These are phyloP conservation scores for Galeopterus variegatus DNA, from an alignment of 2,113 vertebrate genomes.

Conservation along the genomic window DNA sequence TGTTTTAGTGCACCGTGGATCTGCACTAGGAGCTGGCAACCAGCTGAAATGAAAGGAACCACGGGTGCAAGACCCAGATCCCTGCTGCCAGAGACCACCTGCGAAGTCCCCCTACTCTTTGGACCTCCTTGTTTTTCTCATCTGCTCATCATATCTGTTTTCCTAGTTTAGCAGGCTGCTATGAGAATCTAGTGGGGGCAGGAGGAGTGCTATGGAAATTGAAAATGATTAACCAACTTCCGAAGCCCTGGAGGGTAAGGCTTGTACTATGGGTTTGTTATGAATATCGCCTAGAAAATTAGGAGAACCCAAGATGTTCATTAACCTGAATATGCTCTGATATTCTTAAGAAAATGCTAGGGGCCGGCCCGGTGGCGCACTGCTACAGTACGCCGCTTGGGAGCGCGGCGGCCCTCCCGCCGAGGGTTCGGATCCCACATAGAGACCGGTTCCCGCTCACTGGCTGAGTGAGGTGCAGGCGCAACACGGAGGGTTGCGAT, in stretches of 20 bases:
- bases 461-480: too few relatives aligned
- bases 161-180: neutral
- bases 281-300: constrained; percentile 58
- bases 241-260: constrained; percentile 11
- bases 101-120: neutral
- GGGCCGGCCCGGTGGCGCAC: too few relatives aligned
- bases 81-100: neutral
- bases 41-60: neutral
- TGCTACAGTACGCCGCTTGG: too few relatives aligned
- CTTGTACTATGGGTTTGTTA: neutral
- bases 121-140: neutral
- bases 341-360: constrained; percentile 62
- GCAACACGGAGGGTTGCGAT: too few relatives aligned
- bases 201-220: constrained; percentile 14
- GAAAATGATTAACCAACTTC: neutral
- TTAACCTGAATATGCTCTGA: constrained; percentile 46
- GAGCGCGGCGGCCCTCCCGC: too few relatives aligned
- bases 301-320: constrained; percentile 65
- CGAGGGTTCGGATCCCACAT: too few relatives aligned
- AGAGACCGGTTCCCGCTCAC: too few relatives aligned
- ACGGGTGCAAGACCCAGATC: neutral
- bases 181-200: neutral
- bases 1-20: neutral
- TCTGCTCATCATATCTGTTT: neutral
- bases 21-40: neutral